Base-by-base conservation (phyloP, 2,113 vertebrate genomes). In the Stegastes partitus region DNA sequence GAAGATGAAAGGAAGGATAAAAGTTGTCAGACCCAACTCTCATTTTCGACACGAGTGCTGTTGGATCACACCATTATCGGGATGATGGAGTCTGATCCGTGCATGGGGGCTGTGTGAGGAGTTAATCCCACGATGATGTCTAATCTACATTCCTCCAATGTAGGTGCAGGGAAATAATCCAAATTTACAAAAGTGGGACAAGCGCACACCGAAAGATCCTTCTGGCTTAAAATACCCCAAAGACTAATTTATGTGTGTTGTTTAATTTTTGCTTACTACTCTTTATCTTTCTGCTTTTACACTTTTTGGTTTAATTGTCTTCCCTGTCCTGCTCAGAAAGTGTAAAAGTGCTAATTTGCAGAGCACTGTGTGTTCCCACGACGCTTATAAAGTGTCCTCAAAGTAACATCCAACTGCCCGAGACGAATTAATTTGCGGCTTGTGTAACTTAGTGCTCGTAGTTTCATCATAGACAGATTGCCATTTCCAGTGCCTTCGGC, bases 381-480 rank as follows among this genome's bases (percentile, higher is more conserved):
- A n/a, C 45, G 15, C 16, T 67, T 62, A 72, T 23, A 39, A 11
- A 26, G 11, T 44, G 44, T 44, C 61, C 28, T 23, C 19, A 51
- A 55, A 31, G 28, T 23, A 22, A 45, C 23, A 68, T 37, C 11
- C 44, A 64, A 11, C 66, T 53, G 16, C 11, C 12, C 25, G 19
- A 50, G 64, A 39, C 51, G 51, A 81, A 74, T 57, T 56, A 0
- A 83, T 73, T 68, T 77, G 28, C 51, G 51, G 15, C 68, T 44
- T 26, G 15, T 61, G 47, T 28, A 74, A 62, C 25, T 62, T 23
- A 44, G 25, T 42, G 21, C 34, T 65, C 31, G 55, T 68, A 55
- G 25, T 34, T 71, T 37, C 39, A 74, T 53, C 39, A 47, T 4
- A 42, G 22, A 74, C 51, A 66, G 54, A 62, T 28, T 69, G 23